Evolutionary conservation across 2,888 invertebrate genomes (phyloP).

Genomic region (Mycalesis mineus): DNA sequence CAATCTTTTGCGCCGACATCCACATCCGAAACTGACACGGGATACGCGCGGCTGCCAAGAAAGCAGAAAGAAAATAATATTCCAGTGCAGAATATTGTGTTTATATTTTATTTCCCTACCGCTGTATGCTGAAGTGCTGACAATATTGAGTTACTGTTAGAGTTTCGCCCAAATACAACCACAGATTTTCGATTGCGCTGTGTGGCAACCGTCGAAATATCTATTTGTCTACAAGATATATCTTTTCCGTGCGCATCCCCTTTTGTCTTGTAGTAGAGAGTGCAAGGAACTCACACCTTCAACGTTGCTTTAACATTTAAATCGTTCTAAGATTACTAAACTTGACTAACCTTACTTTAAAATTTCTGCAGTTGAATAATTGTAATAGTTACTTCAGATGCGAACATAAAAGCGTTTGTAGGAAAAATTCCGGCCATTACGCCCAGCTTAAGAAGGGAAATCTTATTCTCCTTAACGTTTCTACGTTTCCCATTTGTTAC

Average conservation of each 20-base stretch:
- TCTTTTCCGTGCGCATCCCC: too few relatives aligned
- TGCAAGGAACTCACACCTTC: too few relatives aligned
- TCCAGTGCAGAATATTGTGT: conserved; percentile 20
- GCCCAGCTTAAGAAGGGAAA: background rate
- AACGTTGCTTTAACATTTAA: too few relatives aligned
- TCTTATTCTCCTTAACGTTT: conserved; percentile 4
- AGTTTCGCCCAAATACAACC: too few relatives aligned
- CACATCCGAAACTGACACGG: conserved; percentile 21
- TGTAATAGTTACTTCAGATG: background rate
- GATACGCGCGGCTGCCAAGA: conserved; percentile 16
- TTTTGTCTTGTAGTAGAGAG: too few relatives aligned
- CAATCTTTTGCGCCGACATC: conserved; percentile 11
- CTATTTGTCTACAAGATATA: too few relatives aligned
- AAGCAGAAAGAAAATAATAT: conserved; percentile 23
- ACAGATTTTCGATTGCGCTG: too few relatives aligned
- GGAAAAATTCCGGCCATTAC: background rate
- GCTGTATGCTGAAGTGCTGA: conserved; percentile 22
- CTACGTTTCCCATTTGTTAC: conserved; percentile 13
- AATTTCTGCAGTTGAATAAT: background rate
- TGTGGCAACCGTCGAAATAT: too few relatives aligned
- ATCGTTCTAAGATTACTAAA: too few relatives aligned
- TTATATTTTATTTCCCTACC: conserved; percentile 25
- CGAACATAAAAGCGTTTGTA: background rate
- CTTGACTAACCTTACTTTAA: background rate
- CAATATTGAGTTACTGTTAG: conserved; percentile 19